These are phyloP conservation scores for Quadroppia sp. DNA, from an alignment of 2,888 invertebrate genomes.

Conservation along the genomic window DNA sequence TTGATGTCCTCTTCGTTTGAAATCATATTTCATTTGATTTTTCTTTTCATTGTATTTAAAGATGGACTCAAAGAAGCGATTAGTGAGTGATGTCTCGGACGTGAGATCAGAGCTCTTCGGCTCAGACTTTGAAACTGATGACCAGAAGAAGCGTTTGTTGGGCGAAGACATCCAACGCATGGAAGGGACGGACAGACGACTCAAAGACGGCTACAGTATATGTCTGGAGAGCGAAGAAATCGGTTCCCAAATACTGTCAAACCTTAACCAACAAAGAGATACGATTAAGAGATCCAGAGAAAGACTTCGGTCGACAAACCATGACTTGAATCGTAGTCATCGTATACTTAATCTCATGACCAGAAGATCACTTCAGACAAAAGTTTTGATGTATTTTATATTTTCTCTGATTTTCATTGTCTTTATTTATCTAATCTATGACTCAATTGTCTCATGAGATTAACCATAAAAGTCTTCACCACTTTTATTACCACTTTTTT, in stretches of 20 bases:
- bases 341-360: conserved; percentile 9
- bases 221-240: conserved; percentile 81
- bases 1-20: neutral
- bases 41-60: neutral
- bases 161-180: conserved; percentile 73
- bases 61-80: neutral
- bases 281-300: conserved; percentile 67
- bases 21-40: neutral
- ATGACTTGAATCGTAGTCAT: neutral
- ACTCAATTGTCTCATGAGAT: neutral
- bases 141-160: conserved; percentile 62
- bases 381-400: conserved; percentile 2
- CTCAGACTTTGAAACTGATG: conserved; percentile 33
- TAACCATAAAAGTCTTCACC: no score
- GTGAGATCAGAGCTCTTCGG: conserved; percentile 10
- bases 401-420: neutral
- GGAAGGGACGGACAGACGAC: conserved; percentile 68
- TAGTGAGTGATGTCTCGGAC: neutral
- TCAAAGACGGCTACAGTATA: conserved; percentile 77
- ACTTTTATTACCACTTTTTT: no score
- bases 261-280: conserved; percentile 76
- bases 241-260: conserved; percentile 74
- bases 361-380: conserved; percentile 6
- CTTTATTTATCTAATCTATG: conserved; percentile 10
- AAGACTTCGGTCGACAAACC: conserved; percentile 64